A percentile compares a stretch with the other conserved stretches of the same genome.
Conservation (phyloP, 2,797 vertebrate species). For the Takifugu ocellatus region DNA sequence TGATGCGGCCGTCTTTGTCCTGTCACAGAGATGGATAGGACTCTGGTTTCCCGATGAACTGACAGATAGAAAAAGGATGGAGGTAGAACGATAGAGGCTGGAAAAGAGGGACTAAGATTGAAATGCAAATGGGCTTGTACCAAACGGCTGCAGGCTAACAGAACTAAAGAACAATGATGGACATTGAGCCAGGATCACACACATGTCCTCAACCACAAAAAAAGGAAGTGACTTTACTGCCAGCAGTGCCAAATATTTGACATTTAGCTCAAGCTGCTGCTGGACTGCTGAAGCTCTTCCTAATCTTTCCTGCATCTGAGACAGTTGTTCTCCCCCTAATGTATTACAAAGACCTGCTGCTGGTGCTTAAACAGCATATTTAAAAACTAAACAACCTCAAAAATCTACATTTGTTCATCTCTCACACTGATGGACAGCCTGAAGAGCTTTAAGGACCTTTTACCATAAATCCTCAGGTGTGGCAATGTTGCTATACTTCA, state of each 20-base stretch:
- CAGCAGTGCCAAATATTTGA: too few relatives aligned
- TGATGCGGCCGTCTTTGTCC: slow-evolving; percentile 46
- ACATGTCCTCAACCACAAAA: background rate
- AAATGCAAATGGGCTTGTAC: slow-evolving; percentile 28
- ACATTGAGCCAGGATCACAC: slow-evolving; percentile 11
- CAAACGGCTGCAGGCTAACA: slow-evolving; percentile 3
- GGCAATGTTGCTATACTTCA: slow-evolving; percentile 61
- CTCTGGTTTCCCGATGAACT: background rate
- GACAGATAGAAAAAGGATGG: slow-evolving; percentile 5
- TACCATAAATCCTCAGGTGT: slow-evolving; percentile 61
- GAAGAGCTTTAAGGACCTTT: slow-evolving; percentile 23
- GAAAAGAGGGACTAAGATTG: slow-evolving; percentile 12
- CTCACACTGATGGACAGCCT: background rate
- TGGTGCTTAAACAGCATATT: too few relatives aligned
- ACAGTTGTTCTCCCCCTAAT: too few relatives aligned
- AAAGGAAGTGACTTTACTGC: background rate
- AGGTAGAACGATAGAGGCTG: slow-evolving; percentile 6
- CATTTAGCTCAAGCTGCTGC: too few relatives aligned
- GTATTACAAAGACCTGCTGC: background rate
- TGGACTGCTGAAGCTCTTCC: too few relatives aligned
- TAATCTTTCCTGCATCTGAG: too few relatives aligned
- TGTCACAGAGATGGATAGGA: slow-evolving; percentile 42
- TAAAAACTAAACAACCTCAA: background rate
- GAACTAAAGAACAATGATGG: slow-evolving; percentile 5
- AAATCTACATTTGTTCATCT: background rate